These are phyloP conservation scores for Polypedilum pembai DNA, from an alignment of 1,140 invertebrate genomes.

Conservation along the genomic window DNA sequence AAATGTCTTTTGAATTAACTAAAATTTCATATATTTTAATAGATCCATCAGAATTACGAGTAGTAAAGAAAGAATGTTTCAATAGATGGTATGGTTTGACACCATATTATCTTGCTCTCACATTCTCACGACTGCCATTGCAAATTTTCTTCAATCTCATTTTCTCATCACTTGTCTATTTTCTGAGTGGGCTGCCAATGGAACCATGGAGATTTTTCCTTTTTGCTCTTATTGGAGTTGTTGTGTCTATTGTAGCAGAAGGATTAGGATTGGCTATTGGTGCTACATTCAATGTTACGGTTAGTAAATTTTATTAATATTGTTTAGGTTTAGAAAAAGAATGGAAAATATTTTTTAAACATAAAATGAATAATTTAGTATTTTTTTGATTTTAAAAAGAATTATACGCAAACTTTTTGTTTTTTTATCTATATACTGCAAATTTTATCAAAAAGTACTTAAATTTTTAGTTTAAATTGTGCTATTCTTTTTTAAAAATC, in stretches of 20 bases:
- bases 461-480: no score
- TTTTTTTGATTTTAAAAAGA: constrained; percentile 21
- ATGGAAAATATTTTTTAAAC: not conserved
- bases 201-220: constrained; percentile 47
- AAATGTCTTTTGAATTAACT: constrained; percentile 6
- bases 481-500: no score
- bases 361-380: not conserved
- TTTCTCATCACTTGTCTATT: constrained; percentile 52
- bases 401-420: no score
- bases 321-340: not conserved
- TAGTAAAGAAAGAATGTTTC: constrained; percentile 72
- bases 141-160: constrained; percentile 50
- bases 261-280: constrained; percentile 56
- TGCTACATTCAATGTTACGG: constrained; percentile 55
- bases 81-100: constrained; percentile 76
- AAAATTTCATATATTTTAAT: constrained; percentile 35
- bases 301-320: constrained; percentile 41
- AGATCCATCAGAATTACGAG: constrained; percentile 73
- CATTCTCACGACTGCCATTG: constrained; percentile 56
- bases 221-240: constrained; percentile 50
- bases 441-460: no score
- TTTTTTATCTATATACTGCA: no score
- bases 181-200: constrained; percentile 52
- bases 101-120: constrained; percentile 71
- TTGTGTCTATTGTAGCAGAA: constrained; percentile 52